Percentiles rank a stretch among this genome's conserved stretches.
Conservation (phyloP, 2,797 vertebrate genomes). For the Hemibagrus guttatus region DNA sequence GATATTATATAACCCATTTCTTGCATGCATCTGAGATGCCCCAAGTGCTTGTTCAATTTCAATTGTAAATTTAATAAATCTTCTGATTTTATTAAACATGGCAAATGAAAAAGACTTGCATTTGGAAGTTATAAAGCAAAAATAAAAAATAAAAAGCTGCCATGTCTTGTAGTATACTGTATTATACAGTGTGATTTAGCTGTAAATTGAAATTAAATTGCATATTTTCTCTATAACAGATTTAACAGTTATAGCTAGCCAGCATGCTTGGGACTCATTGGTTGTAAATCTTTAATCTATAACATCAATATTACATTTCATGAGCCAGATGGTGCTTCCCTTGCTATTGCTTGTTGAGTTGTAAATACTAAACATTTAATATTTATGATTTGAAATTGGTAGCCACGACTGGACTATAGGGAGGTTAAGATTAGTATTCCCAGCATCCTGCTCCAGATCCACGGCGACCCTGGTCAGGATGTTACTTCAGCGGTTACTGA, state of each 20-base stretch:
- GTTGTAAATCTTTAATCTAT: slow-evolving; percentile 15
- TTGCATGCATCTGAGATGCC: too few species aligned
- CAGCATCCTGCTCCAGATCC: neutral
- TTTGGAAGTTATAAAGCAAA: too few species aligned
- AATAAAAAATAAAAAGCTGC: neutral
- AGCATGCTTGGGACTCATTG: slow-evolving; percentile 1
- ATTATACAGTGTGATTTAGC: neutral
- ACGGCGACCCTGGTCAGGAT: neutral
- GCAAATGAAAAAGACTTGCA: neutral
- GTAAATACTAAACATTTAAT: slow-evolving; percentile 14
- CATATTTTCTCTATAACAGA: neutral
- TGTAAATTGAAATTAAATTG: neutral
- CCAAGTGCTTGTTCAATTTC: too few species aligned
- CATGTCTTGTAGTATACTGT: neutral
- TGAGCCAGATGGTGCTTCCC: neutral
- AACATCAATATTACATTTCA: slow-evolving; percentile 14
- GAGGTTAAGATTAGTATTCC: neutral
- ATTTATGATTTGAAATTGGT: slow-evolving; percentile 26
- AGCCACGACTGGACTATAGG: neutral
- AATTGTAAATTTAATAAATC: neutral
- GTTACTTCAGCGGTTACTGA: neutral
- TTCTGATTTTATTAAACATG: neutral
- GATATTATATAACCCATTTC: neutral
- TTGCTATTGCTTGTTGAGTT: neutral
- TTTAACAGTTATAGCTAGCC: neutral